phyloP scores from a whole-genome alignment of 2,888 invertebrate genomes.

The Platycnemis pennipes region DNA sequence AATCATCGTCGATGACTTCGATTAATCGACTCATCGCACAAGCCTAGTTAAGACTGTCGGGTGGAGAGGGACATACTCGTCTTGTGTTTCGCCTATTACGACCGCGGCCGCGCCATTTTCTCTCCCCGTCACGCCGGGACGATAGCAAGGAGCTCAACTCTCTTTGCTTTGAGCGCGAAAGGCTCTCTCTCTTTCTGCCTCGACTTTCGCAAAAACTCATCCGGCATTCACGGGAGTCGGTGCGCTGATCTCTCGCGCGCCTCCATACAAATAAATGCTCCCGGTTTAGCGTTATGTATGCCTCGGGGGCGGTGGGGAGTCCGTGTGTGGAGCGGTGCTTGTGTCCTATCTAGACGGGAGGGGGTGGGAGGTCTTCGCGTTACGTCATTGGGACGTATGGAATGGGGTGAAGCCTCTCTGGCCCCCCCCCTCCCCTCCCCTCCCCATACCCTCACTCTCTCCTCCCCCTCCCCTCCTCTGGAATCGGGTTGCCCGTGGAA shows the following conservation, averaged over 20 bases:
- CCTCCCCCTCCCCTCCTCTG: neutral
- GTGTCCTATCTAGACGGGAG: neutral
- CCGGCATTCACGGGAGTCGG: slow-evolving; percentile 38
- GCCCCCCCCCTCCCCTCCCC: neutral
- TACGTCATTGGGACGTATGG: neutral
- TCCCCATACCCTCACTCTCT: neutral
- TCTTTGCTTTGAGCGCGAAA: slow-evolving; percentile 4
- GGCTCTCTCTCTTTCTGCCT: too few species aligned
- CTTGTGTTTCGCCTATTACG: too few species aligned
- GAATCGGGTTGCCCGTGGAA: neutral
- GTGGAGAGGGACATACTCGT: too few species aligned
- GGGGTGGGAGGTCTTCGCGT: neutral
- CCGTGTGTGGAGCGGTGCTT: neutral
- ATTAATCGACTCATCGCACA: too few species aligned
- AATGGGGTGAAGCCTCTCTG: neutral
- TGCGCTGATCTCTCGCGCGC: slow-evolving; percentile 11
- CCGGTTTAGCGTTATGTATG: neutral
- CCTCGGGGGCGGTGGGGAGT: neutral
- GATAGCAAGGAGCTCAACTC: too few species aligned
- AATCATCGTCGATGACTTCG: too few species aligned
- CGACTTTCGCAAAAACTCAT: slow-evolving; percentile 59
- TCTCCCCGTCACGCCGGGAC: too few species aligned
- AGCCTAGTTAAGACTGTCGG: too few species aligned
- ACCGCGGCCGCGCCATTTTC: neutral
- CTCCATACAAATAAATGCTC: neutral